Percentiles rank a stretch among this genome's conserved stretches.
These are phyloP conservation scores for Perca schrenkii DNA, from an alignment of 2,113 vertebrate species.

Conservation along the genomic window DNA sequence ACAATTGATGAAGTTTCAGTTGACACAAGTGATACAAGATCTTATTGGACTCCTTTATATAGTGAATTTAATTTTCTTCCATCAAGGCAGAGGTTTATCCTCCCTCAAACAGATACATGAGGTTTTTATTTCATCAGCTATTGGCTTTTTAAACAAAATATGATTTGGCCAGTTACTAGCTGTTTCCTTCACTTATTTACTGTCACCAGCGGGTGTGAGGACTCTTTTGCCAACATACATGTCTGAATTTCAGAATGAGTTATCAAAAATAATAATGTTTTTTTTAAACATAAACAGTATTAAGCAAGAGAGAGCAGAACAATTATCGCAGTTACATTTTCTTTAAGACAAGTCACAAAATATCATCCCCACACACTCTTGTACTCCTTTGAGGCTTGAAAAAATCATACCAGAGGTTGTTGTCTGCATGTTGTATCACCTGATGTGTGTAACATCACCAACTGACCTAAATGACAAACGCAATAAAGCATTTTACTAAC, in stretches of 20 bases:
- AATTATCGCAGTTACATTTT: too few relatives aligned
- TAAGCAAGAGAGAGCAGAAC: background rate
- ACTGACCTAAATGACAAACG: constrained; percentile 41
- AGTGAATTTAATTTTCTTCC: too few relatives aligned
- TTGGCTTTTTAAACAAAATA: too few relatives aligned
- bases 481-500: constrained; percentile 47
- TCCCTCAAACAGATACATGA: too few relatives aligned
- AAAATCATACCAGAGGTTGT: background rate
- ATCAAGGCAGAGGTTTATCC: too few relatives aligned
- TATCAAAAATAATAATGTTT: background rate
- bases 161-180: too few relatives aligned
- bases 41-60: too few relatives aligned
- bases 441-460: constrained; percentile 8
- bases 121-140: too few relatives aligned
- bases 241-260: background rate
- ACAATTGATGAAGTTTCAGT: too few relatives aligned
- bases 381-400: background rate
- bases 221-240: background rate
- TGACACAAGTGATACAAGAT: too few relatives aligned
- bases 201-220: background rate
- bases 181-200: too few relatives aligned
- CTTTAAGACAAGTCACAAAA: background rate
- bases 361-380: background rate
- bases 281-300: background rate
- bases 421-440: background rate